phyloP scores from a whole-genome alignment of 1,140 invertebrate genomes.

The Metopolophium dirhodum region DNA sequence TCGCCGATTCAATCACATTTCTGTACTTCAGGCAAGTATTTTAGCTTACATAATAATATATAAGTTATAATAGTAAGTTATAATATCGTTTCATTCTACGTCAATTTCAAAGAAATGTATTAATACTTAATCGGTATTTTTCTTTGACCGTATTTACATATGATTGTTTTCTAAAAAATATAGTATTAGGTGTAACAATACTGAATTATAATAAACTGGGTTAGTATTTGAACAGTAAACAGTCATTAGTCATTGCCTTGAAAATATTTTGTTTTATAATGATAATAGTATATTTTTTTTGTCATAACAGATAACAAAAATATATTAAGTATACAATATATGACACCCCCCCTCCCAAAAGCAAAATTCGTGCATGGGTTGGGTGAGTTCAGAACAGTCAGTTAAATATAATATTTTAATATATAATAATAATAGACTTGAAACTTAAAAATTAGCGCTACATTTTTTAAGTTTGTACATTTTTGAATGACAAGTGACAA shows the following conservation, averaged over 20 bases:
- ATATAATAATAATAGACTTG: no score
- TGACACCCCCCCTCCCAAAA: no score
- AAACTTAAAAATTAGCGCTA: no score
- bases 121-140: not conserved
- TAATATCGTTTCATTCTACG: not conserved
- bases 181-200: not conserved
- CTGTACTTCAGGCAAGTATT: conserved; percentile 76
- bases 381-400: no score
- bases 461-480: no score
- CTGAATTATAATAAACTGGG: not conserved
- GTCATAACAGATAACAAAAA: no score
- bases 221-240: not conserved
- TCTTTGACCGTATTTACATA: not conserved
- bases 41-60: not conserved
- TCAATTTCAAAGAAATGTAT: conserved; percentile 17
- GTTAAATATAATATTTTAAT: no score
- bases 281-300: not conserved
- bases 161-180: not conserved
- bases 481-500: no score
- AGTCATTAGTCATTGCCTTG: not conserved
- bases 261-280: not conserved
- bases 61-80: not conserved
- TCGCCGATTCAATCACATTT: conserved; percentile 77
- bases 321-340: no score
- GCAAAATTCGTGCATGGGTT: no score